A percentile compares a stretch with the other conserved stretches of the same genome.
These are phyloP conservation scores for Heteractis magnifica DNA, from an alignment of 92 coral and sea anemone species.

Conservation along the genomic window DNA sequence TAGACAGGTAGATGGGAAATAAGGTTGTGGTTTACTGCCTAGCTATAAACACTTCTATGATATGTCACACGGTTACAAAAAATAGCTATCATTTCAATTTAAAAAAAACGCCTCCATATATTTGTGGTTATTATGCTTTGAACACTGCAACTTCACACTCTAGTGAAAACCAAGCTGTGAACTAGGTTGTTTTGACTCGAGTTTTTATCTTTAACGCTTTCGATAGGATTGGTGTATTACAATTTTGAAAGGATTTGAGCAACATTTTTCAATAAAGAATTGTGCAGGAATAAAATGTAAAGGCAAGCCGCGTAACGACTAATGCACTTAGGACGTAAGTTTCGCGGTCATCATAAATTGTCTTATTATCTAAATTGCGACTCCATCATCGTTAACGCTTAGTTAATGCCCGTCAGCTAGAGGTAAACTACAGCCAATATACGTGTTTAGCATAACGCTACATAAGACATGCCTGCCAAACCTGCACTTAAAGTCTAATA, in stretches of 20 bases:
- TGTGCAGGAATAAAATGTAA: no score
- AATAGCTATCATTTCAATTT: not conserved
- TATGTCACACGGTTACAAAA: not conserved
- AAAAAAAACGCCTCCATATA: not conserved
- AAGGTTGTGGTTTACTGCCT: not conserved
- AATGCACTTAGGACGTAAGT: not conserved
- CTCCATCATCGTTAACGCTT: not conserved
- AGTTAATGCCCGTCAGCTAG: not conserved
- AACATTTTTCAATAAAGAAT: not conserved
- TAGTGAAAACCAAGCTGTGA: not conserved
- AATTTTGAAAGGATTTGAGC: not conserved
- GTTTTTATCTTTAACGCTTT: not conserved
- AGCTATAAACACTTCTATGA: conserved; percentile 1
- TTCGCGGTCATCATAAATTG: not conserved
- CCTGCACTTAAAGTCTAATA: not conserved
- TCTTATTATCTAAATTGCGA: not conserved
- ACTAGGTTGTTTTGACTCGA: not conserved
- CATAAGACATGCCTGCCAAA: not conserved
- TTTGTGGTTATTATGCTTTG: not conserved
- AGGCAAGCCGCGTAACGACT: not conserved
- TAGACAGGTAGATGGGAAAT: not conserved
- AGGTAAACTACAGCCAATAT: not conserved
- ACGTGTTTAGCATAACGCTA: not conserved
- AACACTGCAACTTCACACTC: not conserved
- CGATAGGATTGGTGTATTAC: not conserved